Evolutionary conservation across 2,888 invertebrate species (phyloP).

Genomic region (Nymphalis urticae): DNA sequence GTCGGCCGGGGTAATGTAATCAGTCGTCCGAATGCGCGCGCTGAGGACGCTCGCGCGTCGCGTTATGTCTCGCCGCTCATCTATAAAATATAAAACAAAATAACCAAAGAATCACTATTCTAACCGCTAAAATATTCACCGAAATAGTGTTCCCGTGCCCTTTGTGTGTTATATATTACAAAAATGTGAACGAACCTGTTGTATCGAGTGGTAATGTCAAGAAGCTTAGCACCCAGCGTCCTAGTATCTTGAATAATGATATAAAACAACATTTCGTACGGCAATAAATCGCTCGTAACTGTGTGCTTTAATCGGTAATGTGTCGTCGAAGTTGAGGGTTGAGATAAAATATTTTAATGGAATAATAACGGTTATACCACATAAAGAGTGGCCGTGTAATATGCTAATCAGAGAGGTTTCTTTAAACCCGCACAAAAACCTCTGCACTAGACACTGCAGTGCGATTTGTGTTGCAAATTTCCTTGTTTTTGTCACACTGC

Average conservation of each 20-base stretch:
- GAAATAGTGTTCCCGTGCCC: constrained; percentile 42
- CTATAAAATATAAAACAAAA: constrained; percentile 59
- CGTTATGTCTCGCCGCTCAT: constrained; percentile 32
- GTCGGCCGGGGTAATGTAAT: constrained; percentile 68
- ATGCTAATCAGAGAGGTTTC: constrained; percentile 76
- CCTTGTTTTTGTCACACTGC: constrained; percentile 39
- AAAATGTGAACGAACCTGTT: constrained; percentile 44
- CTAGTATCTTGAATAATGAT: constrained; percentile 65
- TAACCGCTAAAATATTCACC: constrained; percentile 48
- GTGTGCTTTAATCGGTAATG: constrained; percentile 72
- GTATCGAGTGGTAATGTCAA: constrained; percentile 47
- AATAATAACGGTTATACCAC: constrained; percentile 47
- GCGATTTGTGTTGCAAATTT: constrained; percentile 80
- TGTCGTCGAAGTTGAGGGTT: constrained; percentile 54
- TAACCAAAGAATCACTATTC: constrained; percentile 59
- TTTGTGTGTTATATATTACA: constrained; percentile 39
- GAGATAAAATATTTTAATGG: constrained; percentile 50
- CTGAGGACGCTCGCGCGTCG: constrained; percentile 51
- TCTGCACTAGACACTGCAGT: constrained; percentile 81
- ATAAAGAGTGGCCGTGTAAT: constrained; percentile 66
- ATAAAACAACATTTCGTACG: constrained; percentile 73
- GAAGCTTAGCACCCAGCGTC: constrained; percentile 57
- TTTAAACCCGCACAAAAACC: constrained; percentile 77
- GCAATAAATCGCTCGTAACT: constrained; percentile 70
- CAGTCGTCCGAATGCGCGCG: constrained; percentile 65